A percentile compares a stretch with the other conserved stretches of the same genome.
Conservation (phyloP, 2,888 invertebrate species). For the Isoperla grammatica region DNA sequence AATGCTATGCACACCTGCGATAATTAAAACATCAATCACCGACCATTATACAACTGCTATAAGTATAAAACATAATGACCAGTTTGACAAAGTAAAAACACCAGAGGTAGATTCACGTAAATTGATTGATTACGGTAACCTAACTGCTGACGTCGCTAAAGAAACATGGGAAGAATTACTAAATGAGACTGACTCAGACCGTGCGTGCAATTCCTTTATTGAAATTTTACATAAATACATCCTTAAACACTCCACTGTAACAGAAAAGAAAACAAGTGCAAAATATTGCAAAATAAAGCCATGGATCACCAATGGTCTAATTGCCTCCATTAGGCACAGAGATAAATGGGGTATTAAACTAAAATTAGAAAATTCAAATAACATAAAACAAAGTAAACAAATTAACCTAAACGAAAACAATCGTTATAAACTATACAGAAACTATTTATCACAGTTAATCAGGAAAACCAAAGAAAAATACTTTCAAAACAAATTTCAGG, state of each 20-base stretch:
- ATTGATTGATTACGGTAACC: no score
- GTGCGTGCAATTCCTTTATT: not conserved
- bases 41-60: not conserved
- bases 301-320: not conserved
- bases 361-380: not conserved
- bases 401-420: no score
- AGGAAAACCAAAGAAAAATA: no score
- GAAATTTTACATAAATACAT: no score
- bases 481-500: no score
- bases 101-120: no score
- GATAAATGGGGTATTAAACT: not conserved
- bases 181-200: not conserved
- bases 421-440: no score
- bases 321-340: not conserved
- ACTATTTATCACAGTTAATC: no score
- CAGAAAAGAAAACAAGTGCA: not conserved
- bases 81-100: no score
- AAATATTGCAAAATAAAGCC: not conserved
- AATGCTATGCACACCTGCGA: not conserved
- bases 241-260: not conserved
- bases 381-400: no score
- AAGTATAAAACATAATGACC: not conserved
- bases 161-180: not conserved
- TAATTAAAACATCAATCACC: not conserved
- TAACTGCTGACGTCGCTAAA: not conserved